These are phyloP conservation scores for Pogonocichla stellata DNA, from an alignment of 2,113 vertebrate genomes.

Conservation along the genomic window DNA sequence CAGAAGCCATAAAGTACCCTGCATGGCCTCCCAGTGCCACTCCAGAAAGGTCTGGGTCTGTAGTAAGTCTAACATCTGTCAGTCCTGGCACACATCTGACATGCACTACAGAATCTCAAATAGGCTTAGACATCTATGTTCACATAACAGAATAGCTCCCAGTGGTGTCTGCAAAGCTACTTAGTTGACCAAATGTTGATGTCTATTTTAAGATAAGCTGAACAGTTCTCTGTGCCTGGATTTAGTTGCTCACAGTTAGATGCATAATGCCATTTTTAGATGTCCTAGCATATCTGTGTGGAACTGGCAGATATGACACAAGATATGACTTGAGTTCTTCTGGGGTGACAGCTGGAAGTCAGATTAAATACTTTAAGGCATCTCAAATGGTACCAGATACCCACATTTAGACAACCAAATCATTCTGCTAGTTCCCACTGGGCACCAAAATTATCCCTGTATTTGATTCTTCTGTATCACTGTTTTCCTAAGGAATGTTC, in stretches of 20 bases:
- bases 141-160: not conserved
- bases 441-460: not conserved
- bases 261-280: not conserved
- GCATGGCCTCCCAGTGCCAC: not conserved
- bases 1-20: not conserved
- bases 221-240: not conserved
- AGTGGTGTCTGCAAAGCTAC: not conserved
- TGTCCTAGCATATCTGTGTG: not conserved
- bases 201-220: not conserved
- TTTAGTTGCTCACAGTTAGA: not conserved
- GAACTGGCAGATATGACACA: not conserved
- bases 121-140: not conserved
- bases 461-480: not conserved
- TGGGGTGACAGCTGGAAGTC: not conserved
- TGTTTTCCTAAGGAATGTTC: not conserved
- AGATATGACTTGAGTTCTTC: not conserved
- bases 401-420: not conserved
- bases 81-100: not conserved
- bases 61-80: not conserved
- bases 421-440: not conserved
- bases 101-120: not conserved
- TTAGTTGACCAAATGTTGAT: slow-evolving; percentile 4
- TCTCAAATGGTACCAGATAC: not conserved
- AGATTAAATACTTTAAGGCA: not conserved
- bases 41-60: not conserved